Percentiles rank a stretch among this genome's conserved stretches.
phyloP scores from a whole-genome alignment of 2,888 invertebrate genomes.

The Dasypolia templi region DNA sequence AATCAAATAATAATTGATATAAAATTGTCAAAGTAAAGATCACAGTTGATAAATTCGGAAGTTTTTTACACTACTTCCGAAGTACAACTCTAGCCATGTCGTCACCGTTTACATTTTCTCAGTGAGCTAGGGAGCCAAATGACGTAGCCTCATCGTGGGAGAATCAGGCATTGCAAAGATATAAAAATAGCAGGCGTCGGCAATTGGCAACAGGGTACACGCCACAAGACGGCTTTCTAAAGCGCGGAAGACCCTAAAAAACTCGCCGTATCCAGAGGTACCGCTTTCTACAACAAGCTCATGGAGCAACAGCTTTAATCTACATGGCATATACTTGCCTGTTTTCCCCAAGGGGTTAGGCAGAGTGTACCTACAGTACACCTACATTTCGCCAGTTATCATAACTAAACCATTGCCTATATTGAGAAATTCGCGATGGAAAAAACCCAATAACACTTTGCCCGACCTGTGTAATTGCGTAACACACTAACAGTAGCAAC shows the following conservation, averaged over 20 bases:
- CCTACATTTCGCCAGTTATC: background rate
- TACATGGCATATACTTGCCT: background rate
- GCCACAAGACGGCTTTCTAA: background rate
- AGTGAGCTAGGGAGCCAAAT: background rate
- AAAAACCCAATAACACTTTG: too few species aligned
- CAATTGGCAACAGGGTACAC: background rate
- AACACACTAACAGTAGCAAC: too few species aligned
- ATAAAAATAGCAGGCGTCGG: background rate
- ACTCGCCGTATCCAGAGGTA: background rate
- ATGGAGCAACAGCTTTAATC: background rate
- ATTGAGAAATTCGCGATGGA: background rate
- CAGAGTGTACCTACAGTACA: too few species aligned
- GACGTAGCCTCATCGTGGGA: background rate
- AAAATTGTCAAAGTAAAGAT: background rate
- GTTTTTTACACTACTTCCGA: constrained; percentile 10
- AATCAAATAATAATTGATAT: constrained; percentile 2
- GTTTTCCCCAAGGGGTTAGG: background rate
- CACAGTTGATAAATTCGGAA: constrained; percentile 21
- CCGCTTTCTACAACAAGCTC: constrained; percentile 10
- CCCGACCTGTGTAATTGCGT: too few species aligned
- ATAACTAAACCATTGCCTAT: background rate
- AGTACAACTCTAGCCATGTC: constrained; percentile 14
- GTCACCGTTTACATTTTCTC: constrained; percentile 15
- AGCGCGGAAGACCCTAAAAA: background rate
- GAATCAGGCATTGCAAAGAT: background rate